phyloP scores from a whole-genome alignment of 2,888 invertebrate genomes.

The Pocota personata region DNA sequence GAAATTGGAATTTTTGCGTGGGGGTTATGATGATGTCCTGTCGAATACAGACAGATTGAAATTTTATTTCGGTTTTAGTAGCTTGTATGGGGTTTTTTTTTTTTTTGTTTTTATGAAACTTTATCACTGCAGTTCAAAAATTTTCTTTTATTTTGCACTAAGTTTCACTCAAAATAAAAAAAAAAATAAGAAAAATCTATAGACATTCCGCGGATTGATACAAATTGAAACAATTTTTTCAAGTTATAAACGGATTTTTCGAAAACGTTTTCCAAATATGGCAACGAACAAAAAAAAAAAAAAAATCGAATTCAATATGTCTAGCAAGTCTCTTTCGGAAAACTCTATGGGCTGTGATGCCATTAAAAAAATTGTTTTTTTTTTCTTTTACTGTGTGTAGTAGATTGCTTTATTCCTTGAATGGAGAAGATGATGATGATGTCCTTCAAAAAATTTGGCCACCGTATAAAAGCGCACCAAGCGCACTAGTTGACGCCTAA shows the following conservation, averaged over 20 bases:
- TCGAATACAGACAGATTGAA: conserved; percentile 4
- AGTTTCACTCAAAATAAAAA: conserved; percentile 27
- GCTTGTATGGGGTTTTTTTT: neutral
- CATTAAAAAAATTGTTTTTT: conserved; percentile 52
- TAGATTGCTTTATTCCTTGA: conserved; percentile 72
- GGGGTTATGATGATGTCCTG: conserved; percentile 23
- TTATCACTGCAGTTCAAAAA: conserved; percentile 46
- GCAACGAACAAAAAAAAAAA: neutral
- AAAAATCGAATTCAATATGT: conserved; percentile 35
- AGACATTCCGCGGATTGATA: neutral
- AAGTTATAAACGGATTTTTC: conserved; percentile 8
- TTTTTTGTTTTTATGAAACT: neutral
- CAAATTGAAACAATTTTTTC: neutral
- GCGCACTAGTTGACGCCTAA: conserved; percentile 84
- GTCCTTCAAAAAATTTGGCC: conserved; percentile 75
- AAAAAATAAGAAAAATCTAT: neutral
- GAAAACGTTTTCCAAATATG: conserved; percentile 11
- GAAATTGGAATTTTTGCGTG: conserved; percentile 3
- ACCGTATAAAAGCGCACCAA: conserved; percentile 82
- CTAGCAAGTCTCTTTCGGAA: conserved; percentile 41
- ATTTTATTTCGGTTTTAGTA: neutral
- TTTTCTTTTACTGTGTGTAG: conserved; percentile 60
- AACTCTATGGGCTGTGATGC: conserved; percentile 42
- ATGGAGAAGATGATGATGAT: conserved; percentile 74
- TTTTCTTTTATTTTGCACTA: conserved; percentile 19